These are phyloP conservation scores for Rotaria sp. DNA, from an alignment of 2,888 invertebrate genomes.

Conservation along the genomic window DNA sequence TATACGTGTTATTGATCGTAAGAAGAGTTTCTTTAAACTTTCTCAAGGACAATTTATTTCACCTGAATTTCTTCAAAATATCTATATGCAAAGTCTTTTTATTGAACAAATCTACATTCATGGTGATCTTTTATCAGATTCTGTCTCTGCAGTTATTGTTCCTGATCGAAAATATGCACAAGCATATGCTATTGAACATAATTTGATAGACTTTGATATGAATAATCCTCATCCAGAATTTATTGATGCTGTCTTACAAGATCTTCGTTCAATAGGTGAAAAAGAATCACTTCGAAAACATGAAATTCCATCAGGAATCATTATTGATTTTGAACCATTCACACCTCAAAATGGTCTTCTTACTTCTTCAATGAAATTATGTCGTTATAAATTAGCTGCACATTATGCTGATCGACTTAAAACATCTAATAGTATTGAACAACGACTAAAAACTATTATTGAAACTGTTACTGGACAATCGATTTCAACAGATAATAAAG, in stretches of 20 bases:
- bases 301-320: neutral
- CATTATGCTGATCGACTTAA: slow-evolving; percentile 43
- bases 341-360: neutral
- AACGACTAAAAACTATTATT: neutral
- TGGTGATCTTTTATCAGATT: no score
- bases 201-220: neutral
- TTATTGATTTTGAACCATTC: neutral
- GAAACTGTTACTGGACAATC: neutral
- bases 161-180: no score
- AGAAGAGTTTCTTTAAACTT: neutral
- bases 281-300: neutral
- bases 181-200: neutral
- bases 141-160: no score
- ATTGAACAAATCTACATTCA: neutral
- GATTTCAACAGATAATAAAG: neutral
- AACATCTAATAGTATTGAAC: neutral
- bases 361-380: neutral
- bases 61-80: neutral
- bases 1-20: neutral
- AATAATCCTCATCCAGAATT: neutral
- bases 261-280: neutral
- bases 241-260: neutral
- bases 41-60: neutral
- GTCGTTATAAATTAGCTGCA: neutral
- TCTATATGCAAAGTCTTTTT: no score